A percentile compares a stretch with the other conserved stretches of the same genome.
Evolutionary conservation across 2,888 invertebrate genomes (phyloP).

Genomic region (Serrognathus titanus): DNA sequence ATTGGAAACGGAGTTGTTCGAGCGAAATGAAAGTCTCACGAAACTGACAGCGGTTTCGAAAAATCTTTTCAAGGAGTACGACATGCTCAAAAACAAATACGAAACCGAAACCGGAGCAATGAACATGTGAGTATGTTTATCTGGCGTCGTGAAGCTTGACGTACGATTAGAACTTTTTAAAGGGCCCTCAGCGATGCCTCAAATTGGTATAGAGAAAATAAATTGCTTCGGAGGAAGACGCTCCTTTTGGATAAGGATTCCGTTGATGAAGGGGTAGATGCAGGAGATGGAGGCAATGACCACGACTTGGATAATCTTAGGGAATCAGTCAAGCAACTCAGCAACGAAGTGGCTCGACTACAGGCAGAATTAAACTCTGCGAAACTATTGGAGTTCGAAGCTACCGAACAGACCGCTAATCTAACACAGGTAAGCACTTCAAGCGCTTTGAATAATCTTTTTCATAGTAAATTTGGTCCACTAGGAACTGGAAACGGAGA

Average conservation of each 20-base stretch:
- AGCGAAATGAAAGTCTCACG: slow-evolving; percentile 61
- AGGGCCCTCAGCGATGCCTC: slow-evolving; percentile 68
- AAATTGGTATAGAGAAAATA: slow-evolving; percentile 76
- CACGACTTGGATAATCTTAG: slow-evolving; percentile 67
- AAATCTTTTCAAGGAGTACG: slow-evolving; percentile 69
- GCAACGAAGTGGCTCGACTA: slow-evolving; percentile 60
- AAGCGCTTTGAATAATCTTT: not conserved
- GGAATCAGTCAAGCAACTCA: slow-evolving; percentile 63
- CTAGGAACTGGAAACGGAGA: slow-evolving; percentile 56
- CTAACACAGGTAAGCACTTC: slow-evolving; percentile 50
- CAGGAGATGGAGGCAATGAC: slow-evolving; percentile 54
- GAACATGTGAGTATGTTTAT: slow-evolving; percentile 54
- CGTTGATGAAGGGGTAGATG: slow-evolving; percentile 53
- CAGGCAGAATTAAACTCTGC: slow-evolving; percentile 65
- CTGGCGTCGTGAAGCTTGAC: not conserved
- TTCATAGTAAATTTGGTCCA: slow-evolving; percentile 1
- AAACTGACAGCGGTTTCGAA: slow-evolving; percentile 64
- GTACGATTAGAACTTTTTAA: slow-evolving; percentile 15
- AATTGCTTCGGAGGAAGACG: slow-evolving; percentile 66
- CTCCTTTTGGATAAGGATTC: slow-evolving; percentile 59
- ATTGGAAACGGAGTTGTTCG: slow-evolving; percentile 58
- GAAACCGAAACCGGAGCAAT: slow-evolving; percentile 71
- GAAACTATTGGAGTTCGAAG: slow-evolving; percentile 67
- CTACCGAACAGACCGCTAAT: slow-evolving; percentile 61
- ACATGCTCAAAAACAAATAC: slow-evolving; percentile 69